Base-by-base conservation (phyloP, 2,888 invertebrate species). In the Thymelicus sylvestris region DNA sequence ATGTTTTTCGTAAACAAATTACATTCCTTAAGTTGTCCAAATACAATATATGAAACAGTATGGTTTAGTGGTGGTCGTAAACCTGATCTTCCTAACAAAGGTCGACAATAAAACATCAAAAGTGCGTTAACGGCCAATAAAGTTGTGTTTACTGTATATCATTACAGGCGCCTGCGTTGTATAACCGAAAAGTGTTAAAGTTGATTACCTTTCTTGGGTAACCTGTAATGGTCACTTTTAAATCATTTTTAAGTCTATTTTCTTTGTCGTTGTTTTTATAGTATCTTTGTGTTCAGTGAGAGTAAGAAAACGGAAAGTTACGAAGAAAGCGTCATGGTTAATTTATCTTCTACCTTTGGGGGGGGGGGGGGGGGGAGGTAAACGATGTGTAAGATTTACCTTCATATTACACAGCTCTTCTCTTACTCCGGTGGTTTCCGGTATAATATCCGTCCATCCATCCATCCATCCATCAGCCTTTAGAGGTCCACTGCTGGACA, bases 61-160 rank as follows among this genome's bases (percentile, higher is more conserved):
- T 83, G 83, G 84, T 86, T 87, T 87, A 83, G 68, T 82, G 83
- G 77, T 75, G 81, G 79, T 86, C 89, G 87, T 91, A 90, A 91
- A 92, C 77, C 73, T 86, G 82, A 87, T 89, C 86, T 86, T 84
- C 86, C 84, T 87, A 86, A 90, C 90, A 89, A 91, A 86, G 85
- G 86, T 84, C 80, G 82, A 88, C 87, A 91, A 87, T 92, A 92
- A 91, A 92, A 91, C 89, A 87, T 86, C 88, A 86, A 90, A 91
- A 91, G 88, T 90, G 86, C 90, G 89, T 89, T 91, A 91, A 91
- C 90, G 87, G 83, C 83, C 90, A 77, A 91, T 92, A 91, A 91
- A 91, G 85, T 78, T 77, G 82, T 88, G 90, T 91, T 91, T 91
- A 91, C 88, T 87, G 85, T 81, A 78, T 75, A 83, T 69, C 38